Evolutionary conservation across 2,888 invertebrate species (phyloP).

Genomic region (Polyommatus iphigenia): DNA sequence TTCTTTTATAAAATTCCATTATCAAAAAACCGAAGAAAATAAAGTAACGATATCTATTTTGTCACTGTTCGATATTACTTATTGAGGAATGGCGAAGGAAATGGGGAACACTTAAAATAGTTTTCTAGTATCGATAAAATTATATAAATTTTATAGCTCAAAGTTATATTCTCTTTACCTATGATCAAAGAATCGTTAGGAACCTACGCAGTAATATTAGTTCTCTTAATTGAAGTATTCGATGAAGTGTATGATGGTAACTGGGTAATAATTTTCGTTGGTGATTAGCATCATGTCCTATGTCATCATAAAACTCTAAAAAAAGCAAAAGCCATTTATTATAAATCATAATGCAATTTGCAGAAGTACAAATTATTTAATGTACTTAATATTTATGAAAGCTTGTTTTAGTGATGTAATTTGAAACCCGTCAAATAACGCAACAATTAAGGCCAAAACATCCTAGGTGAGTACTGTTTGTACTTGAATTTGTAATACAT

Average conservation of each 20-base stretch:
- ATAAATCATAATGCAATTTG: not conserved
- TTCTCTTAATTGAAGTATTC: not conserved
- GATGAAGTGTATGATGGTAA: not conserved
- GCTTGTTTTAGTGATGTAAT: not conserved
- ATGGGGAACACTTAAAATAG: not conserved
- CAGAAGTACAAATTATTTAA: not conserved
- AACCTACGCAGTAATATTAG: not conserved
- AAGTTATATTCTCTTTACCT: not conserved
- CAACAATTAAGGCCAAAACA: not conserved
- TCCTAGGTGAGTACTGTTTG: not conserved
- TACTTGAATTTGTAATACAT: not conserved
- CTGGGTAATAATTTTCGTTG: not conserved
- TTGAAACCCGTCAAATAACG: not conserved
- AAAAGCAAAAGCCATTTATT: not conserved
- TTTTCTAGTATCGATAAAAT: not conserved
- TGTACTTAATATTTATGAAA: not conserved
- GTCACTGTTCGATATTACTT: conserved; percentile 37
- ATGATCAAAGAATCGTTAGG: not conserved
- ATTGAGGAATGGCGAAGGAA: conserved; percentile 35
- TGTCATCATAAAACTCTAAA: not conserved
- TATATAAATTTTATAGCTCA: not conserved
- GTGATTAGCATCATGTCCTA: not conserved
- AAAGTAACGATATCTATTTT: conserved; percentile 46
- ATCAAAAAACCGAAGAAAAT: conserved; percentile 41
- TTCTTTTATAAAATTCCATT: conserved; percentile 29